A percentile compares a stretch with the other conserved stretches of the same genome.
These are phyloP conservation scores for Tipula confusa DNA, from an alignment of 2,888 invertebrate genomes.

Conservation along the genomic window DNA sequence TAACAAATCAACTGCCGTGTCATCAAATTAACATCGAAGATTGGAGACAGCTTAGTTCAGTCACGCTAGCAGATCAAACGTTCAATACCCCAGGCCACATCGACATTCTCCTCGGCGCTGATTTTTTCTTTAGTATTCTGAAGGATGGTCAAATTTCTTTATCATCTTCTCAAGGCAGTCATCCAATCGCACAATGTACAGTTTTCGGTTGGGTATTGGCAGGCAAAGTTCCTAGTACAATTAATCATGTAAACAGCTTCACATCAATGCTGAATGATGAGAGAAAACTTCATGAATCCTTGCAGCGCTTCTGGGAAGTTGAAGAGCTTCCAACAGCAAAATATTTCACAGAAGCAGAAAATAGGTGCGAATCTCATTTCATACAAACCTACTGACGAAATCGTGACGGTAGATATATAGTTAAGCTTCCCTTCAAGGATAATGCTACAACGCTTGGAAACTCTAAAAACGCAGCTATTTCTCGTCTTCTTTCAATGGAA, in stretches of 20 bases:
- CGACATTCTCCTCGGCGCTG: no score
- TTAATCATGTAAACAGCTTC: background rate
- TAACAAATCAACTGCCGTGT: background rate
- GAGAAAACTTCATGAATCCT: background rate
- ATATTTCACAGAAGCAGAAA: background rate
- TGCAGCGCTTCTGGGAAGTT: no score
- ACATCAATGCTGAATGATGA: background rate
- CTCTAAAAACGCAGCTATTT: background rate
- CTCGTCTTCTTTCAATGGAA: background rate
- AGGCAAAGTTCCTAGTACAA: background rate
- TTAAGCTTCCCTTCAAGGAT: no score
- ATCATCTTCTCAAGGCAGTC: background rate
- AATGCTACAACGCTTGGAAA: background rate
- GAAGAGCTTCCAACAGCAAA: background rate
- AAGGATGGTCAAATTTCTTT: background rate
- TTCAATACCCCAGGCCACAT: background rate
- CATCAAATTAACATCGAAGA: background rate
- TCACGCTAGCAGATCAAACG: background rate
- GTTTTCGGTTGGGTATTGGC: no score
- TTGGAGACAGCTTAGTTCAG: background rate
- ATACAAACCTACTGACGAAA: background rate
- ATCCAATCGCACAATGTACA: background rate
- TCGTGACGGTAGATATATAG: background rate
- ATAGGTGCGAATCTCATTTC: background rate
- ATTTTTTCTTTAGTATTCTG: background rate